Conservation (phyloP, 2,797 vertebrate genomes). For the Labeo calbasu region DNA sequence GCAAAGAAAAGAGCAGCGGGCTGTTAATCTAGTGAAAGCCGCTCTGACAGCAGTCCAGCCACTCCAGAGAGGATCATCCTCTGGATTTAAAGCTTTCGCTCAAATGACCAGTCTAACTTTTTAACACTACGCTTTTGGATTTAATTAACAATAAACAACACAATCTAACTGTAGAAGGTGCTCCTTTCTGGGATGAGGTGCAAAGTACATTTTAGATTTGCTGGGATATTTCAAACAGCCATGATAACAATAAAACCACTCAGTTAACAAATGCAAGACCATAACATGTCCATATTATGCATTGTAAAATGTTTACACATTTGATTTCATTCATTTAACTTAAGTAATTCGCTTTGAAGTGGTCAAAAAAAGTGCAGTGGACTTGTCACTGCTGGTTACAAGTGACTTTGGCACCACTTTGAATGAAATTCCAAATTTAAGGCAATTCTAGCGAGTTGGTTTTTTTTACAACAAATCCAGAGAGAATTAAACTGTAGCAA, state of each 20-base stretch:
- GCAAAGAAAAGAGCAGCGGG: slow-evolving; percentile 75
- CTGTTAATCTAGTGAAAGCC: slow-evolving; percentile 80
- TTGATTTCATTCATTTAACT: background rate
- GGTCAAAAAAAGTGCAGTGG: background rate
- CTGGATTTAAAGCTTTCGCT: slow-evolving; percentile 42
- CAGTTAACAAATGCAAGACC: background rate
- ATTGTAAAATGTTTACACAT: background rate
- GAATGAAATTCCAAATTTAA: background rate
- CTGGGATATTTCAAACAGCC: background rate
- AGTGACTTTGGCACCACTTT: background rate
- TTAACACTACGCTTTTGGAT: slow-evolving; percentile 32
- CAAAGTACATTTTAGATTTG: slow-evolving; percentile 1
- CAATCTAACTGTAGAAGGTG: too few species aligned
- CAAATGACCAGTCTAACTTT: slow-evolving; percentile 54
- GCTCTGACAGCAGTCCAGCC: slow-evolving; percentile 62
- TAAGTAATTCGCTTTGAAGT: background rate
- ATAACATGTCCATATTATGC: background rate
- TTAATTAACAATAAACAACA: background rate
- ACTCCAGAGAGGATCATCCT: slow-evolving; percentile 68
- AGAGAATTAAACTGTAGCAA: background rate
- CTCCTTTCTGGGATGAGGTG: too few species aligned
- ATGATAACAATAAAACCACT: background rate
- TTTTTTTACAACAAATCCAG: background rate
- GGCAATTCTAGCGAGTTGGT: background rate
- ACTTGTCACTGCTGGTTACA: background rate